Evolutionary conservation across 2,113 vertebrate genomes (phyloP).

Genomic region (Ginglymostoma cirratum): DNA sequence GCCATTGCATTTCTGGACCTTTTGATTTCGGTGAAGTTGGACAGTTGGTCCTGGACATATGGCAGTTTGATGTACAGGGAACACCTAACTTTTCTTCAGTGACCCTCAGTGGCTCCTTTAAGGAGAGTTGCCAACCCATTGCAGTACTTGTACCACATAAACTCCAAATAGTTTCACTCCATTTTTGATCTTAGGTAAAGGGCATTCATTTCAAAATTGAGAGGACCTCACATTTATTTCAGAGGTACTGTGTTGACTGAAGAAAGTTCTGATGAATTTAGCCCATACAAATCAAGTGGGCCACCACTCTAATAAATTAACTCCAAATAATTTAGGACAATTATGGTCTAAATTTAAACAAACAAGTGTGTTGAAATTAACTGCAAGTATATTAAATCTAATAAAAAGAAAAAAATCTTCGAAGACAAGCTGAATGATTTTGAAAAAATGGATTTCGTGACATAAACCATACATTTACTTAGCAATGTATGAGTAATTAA

Average conservation of each 20-base stretch:
- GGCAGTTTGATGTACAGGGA: not conserved
- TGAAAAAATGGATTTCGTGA: not conserved
- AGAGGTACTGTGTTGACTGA: not conserved
- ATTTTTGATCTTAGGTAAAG: not conserved
- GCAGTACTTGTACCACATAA: not conserved
- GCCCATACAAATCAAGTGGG: not conserved
- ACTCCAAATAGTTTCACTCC: not conserved
- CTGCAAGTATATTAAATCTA: not conserved
- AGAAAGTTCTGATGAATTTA: not conserved
- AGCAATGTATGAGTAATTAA: constrained; percentile 3
- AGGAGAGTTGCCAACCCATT: not conserved
- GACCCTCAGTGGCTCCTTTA: too few relatives aligned
- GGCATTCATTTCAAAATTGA: not conserved
- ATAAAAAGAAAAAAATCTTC: not conserved
- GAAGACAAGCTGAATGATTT: not conserved
- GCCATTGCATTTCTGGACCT: not conserved
- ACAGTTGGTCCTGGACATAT: not conserved
- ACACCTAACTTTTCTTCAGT: not conserved
- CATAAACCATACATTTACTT: not conserved
- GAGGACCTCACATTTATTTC: not conserved
- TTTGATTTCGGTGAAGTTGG: not conserved
- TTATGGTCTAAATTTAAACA: not conserved
- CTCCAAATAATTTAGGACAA: not conserved
- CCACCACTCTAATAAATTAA: not conserved
- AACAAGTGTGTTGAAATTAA: not conserved